Evolutionary conservation across 2,797 vertebrate genomes (phyloP).

Genomic region (Pelobates cultripes): DNA sequence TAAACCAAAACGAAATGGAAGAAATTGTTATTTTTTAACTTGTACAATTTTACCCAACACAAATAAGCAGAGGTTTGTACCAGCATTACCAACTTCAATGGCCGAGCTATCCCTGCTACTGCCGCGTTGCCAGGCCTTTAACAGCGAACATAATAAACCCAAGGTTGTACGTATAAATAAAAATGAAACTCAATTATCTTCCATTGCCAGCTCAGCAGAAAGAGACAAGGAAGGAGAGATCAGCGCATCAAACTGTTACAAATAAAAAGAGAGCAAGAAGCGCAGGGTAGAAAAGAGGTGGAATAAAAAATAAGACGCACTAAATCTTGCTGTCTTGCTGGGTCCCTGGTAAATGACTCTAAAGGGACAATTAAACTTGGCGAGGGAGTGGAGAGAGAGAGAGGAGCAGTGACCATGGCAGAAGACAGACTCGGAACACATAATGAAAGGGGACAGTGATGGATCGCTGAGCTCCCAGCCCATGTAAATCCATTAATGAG

Average conservation of each 20-base stretch:
- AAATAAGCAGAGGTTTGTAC: conserved; percentile 9
- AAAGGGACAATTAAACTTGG: conserved; percentile 21
- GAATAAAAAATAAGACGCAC: conserved; percentile 58
- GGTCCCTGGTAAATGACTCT: conserved; percentile 47
- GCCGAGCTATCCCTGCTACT: conserved; percentile 40
- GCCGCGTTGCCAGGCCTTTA: conserved; percentile 47
- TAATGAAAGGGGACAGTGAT: conserved; percentile 45
- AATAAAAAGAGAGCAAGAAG: conserved; percentile 36
- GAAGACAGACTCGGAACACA: neutral
- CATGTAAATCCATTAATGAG: conserved; percentile 54
- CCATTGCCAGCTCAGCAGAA: conserved; percentile 72
- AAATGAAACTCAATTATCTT: conserved; percentile 71
- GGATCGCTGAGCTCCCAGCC: conserved; percentile 35
- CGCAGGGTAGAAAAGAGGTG: conserved; percentile 39
- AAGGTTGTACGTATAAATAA: conserved; percentile 57
- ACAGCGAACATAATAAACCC: conserved; percentile 53
- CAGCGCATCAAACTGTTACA: conserved; percentile 22
- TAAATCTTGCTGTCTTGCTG: conserved; percentile 64
- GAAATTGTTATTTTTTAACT: too few species aligned
- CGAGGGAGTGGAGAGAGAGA: conserved; percentile 24
- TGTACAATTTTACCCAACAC: too few species aligned
- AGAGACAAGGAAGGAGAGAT: conserved; percentile 31
- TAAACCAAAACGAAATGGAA: too few species aligned
- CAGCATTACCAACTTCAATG: conserved; percentile 42
- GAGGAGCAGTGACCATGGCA: conserved; percentile 5